These are phyloP conservation scores for Agrochola lychnidis DNA, from an alignment of 2,888 invertebrate species.

Conservation along the genomic window DNA sequence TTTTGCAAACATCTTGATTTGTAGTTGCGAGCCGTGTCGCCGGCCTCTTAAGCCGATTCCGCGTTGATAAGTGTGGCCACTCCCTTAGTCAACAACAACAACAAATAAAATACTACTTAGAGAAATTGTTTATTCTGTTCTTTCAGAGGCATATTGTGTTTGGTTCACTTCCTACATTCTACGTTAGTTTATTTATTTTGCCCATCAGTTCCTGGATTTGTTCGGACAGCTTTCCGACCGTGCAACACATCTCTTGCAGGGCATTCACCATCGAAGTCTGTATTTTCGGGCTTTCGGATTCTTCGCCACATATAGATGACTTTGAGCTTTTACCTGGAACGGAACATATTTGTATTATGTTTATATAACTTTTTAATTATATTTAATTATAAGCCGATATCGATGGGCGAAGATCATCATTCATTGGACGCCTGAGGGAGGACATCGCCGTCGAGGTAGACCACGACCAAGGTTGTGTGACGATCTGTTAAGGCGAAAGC, in stretches of 20 bases:
- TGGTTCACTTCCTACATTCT: neutral
- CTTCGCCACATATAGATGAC: neutral
- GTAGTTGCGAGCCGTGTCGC: too few species aligned
- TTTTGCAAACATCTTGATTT: too few species aligned
- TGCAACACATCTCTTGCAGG: conserved; percentile 50
- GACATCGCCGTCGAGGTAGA: neutral
- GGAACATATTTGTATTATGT: neutral
- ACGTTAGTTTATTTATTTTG: conserved; percentile 35
- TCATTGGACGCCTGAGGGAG: neutral
- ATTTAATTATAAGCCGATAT: neutral
- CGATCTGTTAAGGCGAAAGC: too few species aligned
- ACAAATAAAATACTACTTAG: neutral
- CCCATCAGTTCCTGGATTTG: conserved; percentile 40
- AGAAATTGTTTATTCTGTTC: conserved; percentile 14
- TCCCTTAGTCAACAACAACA: neutral
- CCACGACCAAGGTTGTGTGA: too few species aligned
- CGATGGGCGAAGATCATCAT: too few species aligned
- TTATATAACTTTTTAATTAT: too few species aligned
- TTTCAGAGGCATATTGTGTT: neutral
- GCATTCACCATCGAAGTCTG: conserved; percentile 21
- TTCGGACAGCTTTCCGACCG: conserved; percentile 40
- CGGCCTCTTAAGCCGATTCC: neutral
- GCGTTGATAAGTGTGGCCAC: neutral
- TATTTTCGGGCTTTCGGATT: rapidly evolving
- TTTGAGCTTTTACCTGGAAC: neutral